These are phyloP conservation scores for Microcebus murinus DNA, from an alignment of 2,113 vertebrate species.

Conservation along the genomic window DNA sequence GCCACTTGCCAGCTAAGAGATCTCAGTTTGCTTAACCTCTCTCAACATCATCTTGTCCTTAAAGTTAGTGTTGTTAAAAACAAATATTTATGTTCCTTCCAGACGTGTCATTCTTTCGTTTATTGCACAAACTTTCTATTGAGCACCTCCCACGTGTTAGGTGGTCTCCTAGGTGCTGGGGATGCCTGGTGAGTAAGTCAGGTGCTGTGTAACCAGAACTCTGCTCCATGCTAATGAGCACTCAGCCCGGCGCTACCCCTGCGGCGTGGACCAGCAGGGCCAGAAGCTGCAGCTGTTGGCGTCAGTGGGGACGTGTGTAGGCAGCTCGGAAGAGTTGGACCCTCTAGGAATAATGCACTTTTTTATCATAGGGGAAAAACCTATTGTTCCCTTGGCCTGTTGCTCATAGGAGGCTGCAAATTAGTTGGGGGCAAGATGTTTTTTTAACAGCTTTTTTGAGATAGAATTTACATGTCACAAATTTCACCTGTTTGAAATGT, in stretches of 20 bases:
- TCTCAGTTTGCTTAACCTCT: neutral
- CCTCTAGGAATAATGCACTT: neutral
- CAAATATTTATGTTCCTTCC: neutral
- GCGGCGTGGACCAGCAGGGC: rapidly evolving
- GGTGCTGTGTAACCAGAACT: neutral
- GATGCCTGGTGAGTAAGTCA: neutral
- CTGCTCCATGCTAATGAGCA: neutral
- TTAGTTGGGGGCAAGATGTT: neutral
- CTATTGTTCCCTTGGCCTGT: neutral
- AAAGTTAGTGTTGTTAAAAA: neutral
- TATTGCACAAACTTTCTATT: neutral
- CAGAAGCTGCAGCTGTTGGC: neutral
- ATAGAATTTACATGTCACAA: neutral
- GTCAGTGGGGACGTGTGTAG: neutral
- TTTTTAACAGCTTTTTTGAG: neutral
- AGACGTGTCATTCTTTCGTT: neutral
- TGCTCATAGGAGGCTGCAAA: no score
- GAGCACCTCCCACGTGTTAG: neutral
- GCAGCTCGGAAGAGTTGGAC: neutral
- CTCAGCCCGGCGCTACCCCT: neutral
- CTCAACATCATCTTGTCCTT: neutral
- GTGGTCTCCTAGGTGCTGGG: neutral
- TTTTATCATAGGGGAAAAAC: neutral
- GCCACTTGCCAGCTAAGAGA: neutral
- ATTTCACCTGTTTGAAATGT: neutral